A percentile compares a stretch with the other conserved stretches of the same genome.
Conservation (phyloP, 1,140 invertebrate species). For the Sycophaga agraensis region DNA sequence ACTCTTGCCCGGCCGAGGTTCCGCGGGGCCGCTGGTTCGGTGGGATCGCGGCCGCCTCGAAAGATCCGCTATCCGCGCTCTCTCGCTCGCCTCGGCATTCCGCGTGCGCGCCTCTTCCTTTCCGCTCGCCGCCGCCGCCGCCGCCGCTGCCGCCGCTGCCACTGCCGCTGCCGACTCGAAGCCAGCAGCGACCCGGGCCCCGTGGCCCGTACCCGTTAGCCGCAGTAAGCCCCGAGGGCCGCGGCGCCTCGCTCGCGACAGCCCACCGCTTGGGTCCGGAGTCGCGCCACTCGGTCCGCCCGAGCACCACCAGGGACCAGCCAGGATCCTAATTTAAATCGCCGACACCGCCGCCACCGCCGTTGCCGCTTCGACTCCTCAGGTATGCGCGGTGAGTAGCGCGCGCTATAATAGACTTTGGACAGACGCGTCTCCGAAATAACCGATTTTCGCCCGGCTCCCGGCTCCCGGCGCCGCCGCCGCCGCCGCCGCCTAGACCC, state of each 20-base stretch:
- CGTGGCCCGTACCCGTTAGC: no score
- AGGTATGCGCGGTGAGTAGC: no score
- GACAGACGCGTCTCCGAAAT: no score
- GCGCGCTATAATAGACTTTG: no score
- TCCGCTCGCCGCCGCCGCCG: background rate
- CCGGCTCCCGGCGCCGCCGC: background rate
- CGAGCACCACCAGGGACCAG: no score
- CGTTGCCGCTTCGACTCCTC: background rate
- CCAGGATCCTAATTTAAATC: no score
- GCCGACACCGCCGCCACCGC: background rate
- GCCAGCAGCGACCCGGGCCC: no score
- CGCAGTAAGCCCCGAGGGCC: no score
- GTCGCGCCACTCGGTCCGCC: no score
- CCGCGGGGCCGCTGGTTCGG: constrained; percentile 7
- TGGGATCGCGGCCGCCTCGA: background rate
- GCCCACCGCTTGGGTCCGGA: no score
- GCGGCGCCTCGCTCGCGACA: background rate
- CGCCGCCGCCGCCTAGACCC: background rate
- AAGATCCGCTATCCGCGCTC: constrained; percentile 13
- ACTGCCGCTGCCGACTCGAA: no score
- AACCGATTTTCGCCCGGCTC: no score
- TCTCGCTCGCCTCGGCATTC: background rate
- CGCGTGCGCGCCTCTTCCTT: constrained; percentile 4
- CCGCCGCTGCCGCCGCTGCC: background rate
- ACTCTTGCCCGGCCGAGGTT: background rate